phyloP scores from a whole-genome alignment of 64 coral and sea anemone genomes.

The Hydrozoanthus tunicans region DNA sequence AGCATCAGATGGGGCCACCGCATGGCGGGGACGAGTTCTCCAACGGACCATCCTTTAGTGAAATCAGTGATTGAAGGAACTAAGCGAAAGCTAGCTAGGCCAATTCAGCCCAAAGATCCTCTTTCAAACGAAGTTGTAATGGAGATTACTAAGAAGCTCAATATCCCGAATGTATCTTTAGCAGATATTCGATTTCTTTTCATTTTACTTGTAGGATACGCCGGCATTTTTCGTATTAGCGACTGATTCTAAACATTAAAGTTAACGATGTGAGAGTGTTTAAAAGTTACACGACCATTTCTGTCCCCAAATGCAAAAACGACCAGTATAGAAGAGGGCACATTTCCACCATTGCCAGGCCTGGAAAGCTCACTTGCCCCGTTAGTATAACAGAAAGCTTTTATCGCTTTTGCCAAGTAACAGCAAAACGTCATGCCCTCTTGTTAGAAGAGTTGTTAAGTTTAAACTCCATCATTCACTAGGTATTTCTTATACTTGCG shows the following conservation, averaged over 20 bases:
- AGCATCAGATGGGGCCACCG: slow-evolving; percentile 63
- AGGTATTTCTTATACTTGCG: slow-evolving; percentile 53
- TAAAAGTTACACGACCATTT: slow-evolving; percentile 28
- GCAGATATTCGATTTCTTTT: slow-evolving; percentile 18
- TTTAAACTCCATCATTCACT: slow-evolving; percentile 58
- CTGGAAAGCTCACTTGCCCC: slow-evolving; percentile 60
- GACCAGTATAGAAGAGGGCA: slow-evolving; percentile 37
- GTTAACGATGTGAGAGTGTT: background rate
- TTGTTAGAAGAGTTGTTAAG: slow-evolving; percentile 75
- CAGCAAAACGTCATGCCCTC: slow-evolving; percentile 25
- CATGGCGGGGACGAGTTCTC: slow-evolving; percentile 25
- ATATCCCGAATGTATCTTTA: background rate
- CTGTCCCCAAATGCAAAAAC: background rate
- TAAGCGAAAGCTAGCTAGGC: slow-evolving; percentile 52
- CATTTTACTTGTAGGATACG: slow-evolving; percentile 20
- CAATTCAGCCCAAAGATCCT: slow-evolving; percentile 49
- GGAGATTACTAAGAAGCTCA: background rate
- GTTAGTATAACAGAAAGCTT: slow-evolving; percentile 62
- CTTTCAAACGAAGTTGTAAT: background rate
- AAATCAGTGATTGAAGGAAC: slow-evolving; percentile 44
- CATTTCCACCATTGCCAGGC: slow-evolving; percentile 29
- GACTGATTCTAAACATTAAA: slow-evolving; percentile 22
- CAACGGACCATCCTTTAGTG: slow-evolving; percentile 57
- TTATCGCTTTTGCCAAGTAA: slow-evolving; percentile 38
- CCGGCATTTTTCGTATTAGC: slow-evolving; percentile 3